Conservation (phyloP, 2,888 invertebrate genomes). For the Acleris laterana region DNA sequence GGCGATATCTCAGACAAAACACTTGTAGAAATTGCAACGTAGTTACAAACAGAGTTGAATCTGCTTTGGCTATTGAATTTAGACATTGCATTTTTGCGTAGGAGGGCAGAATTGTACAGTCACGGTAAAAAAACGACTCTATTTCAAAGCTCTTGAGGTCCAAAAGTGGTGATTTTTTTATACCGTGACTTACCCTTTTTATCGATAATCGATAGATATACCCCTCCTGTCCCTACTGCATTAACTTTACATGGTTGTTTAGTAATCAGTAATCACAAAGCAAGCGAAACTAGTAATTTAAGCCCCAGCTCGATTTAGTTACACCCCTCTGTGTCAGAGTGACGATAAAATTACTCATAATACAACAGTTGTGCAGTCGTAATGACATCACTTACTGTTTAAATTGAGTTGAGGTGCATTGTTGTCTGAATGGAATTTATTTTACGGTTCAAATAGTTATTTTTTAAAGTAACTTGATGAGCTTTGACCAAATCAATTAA, state of each 20-base stretch:
- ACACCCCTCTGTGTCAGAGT: constrained; percentile 9
- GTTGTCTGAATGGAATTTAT: neutral
- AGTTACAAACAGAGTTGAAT: too few relatives aligned
- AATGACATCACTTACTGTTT: constrained; percentile 8
- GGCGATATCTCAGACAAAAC: too few relatives aligned
- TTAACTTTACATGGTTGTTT: constrained; percentile 22
- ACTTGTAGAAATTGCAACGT: too few relatives aligned
- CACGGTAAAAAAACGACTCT: too few relatives aligned
- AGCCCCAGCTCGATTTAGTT: constrained; percentile 7
- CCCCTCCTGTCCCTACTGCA: constrained; percentile 7
- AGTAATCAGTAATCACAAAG: constrained; percentile 33
- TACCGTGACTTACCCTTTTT: too few relatives aligned
- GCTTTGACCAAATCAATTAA: too few relatives aligned
- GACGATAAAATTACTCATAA: constrained; percentile 7
- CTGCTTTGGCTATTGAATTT: too few relatives aligned
- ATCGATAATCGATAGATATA: constrained; percentile 8
- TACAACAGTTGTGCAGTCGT: constrained; percentile 19
- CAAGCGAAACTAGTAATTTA: constrained; percentile 26
- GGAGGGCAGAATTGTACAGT: neutral
- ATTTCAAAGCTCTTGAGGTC: too few relatives aligned
- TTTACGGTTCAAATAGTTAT: too few relatives aligned
- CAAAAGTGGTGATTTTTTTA: too few relatives aligned
- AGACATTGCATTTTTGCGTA: too few relatives aligned
- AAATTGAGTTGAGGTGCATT: neutral
- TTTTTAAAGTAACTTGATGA: too few relatives aligned